Percentiles rank a stretch among this genome's conserved stretches.
phyloP scores from a whole-genome alignment of 1,140 invertebrate species.

The Microplitis demolitor region DNA sequence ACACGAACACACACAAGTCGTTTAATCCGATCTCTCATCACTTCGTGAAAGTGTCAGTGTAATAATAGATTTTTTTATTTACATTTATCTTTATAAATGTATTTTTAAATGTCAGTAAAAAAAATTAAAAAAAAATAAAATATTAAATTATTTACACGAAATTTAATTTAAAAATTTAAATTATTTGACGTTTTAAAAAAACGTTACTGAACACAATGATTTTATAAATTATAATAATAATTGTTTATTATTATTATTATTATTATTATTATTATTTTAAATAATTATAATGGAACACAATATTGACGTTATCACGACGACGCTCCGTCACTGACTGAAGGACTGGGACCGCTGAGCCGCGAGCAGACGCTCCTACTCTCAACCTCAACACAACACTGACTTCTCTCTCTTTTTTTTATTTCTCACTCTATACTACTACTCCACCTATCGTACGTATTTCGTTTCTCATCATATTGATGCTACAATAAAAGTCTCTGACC shows the following conservation, averaged over 20 bases:
- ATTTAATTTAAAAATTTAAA: too few species aligned
- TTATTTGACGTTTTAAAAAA: too few species aligned
- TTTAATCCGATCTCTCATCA: not conserved
- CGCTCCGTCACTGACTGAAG: slow-evolving; percentile 46
- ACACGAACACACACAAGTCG: not conserved
- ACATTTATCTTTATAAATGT: too few species aligned
- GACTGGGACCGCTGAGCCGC: slow-evolving; percentile 12
- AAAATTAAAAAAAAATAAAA: too few species aligned
- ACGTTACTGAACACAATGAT: not conserved
- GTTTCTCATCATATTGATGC: not conserved
- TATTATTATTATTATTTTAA: not conserved
- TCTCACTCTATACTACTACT: not conserved
- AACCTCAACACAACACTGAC: not conserved
- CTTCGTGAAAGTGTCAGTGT: slow-evolving; percentile 29
- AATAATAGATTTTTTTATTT: not conserved
- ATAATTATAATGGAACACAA: not conserved
- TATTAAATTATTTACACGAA: too few species aligned
- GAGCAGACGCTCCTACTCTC: not conserved
- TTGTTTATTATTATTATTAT: too few species aligned
- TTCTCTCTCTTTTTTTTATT: not conserved
- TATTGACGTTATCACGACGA: slow-evolving; percentile 25
- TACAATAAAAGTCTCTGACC: not conserved
- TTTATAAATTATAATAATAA: not conserved
- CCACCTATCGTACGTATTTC: not conserved
- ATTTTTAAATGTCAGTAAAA: too few species aligned